Evolutionary conservation across 1,140 invertebrate genomes (phyloP).

Genomic region (Asbolus verrucosus): DNA sequence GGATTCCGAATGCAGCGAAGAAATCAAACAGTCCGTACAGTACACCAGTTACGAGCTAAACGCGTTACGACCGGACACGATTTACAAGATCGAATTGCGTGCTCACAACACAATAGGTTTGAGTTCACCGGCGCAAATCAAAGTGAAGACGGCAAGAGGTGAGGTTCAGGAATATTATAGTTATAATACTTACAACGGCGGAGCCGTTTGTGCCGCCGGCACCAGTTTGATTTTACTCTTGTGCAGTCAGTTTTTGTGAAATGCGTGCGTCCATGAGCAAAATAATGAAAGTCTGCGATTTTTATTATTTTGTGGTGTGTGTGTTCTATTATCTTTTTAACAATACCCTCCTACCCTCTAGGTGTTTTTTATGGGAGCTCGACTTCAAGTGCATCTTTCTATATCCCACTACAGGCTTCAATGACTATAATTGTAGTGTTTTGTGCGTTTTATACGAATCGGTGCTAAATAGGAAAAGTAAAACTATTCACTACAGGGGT

Average conservation of each 20-base stretch:
- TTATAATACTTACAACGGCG: conserved; percentile 53
- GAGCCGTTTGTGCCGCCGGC: conserved; percentile 31
- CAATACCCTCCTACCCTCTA: conserved; percentile 46
- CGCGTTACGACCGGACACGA: conserved; percentile 78
- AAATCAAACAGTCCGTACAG: conserved; percentile 70
- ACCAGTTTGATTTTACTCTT: conserved; percentile 18
- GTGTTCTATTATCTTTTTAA: conserved; percentile 39
- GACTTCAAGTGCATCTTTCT: conserved; percentile 50
- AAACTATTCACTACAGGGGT: conserved; percentile 30
- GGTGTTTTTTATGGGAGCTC: conserved; percentile 53
- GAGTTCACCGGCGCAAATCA: conserved; percentile 78
- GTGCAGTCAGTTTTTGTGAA: not conserved
- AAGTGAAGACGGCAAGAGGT: conserved; percentile 88
- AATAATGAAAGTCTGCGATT: conserved; percentile 28
- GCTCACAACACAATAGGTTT: conserved; percentile 88
- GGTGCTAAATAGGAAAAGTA: conserved; percentile 45
- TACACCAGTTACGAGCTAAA: conserved; percentile 76
- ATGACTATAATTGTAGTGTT: conserved; percentile 54
- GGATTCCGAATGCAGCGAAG: conserved; percentile 69
- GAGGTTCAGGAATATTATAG: conserved; percentile 70
- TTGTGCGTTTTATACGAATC: conserved; percentile 44
- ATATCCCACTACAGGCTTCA: conserved; percentile 51
- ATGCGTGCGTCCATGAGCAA: conserved; percentile 25
- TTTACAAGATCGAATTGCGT: conserved; percentile 83
- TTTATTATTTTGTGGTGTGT: conserved; percentile 38